These are phyloP conservation scores for Himalopsyche tibetana DNA, from an alignment of 2,888 invertebrate species.

Conservation along the genomic window DNA sequence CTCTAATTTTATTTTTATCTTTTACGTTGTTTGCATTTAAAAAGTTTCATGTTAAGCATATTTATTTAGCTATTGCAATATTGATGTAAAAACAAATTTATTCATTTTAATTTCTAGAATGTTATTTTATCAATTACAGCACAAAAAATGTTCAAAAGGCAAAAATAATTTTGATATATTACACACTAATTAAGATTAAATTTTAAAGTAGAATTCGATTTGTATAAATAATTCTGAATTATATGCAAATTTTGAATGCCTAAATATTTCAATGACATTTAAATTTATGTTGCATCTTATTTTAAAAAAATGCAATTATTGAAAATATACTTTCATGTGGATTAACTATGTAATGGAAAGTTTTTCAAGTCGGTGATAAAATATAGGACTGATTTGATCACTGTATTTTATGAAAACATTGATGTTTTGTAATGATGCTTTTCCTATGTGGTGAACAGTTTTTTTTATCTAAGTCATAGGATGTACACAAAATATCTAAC, in stretches of 20 bases:
- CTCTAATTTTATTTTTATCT: no score
- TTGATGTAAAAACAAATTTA: no score
- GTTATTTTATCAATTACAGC: no score
- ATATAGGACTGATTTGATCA: constrained; percentile 32
- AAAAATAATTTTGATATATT: background rate
- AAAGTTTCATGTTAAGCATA: no score
- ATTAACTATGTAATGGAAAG: background rate
- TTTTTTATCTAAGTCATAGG: constrained; percentile 27
- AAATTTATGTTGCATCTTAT: background rate
- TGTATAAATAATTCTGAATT: constrained; percentile 1
- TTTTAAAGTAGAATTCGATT: background rate
- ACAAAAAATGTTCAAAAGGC: no score
- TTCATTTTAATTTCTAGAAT: no score
- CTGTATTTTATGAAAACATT: background rate
- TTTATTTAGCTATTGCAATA: no score
- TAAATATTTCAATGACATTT: constrained; percentile 4
- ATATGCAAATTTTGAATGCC: constrained; percentile 13
- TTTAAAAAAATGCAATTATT: background rate
- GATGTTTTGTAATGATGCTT: background rate
- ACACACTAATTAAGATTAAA: background rate
- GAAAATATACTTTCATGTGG: background rate
- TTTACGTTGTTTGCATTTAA: no score
- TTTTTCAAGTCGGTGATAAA: background rate
- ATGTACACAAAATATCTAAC: constrained; percentile 42
- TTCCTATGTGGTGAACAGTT: constrained; percentile 29